phyloP scores from a whole-genome alignment of 2,888 invertebrate species.

The Embidobia sp. region DNA sequence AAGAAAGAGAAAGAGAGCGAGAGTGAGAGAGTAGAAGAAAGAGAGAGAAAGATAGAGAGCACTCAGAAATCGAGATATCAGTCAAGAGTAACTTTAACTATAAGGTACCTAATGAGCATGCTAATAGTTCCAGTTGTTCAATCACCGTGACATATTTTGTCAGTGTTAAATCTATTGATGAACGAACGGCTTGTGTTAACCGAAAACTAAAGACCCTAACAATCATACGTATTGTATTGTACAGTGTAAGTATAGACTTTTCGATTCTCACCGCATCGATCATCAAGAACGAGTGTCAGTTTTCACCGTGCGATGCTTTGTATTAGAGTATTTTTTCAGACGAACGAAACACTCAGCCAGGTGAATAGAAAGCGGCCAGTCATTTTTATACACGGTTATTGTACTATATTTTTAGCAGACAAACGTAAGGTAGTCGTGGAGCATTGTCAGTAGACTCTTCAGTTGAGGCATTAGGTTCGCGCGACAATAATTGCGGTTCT shows the following conservation, averaged over 20 bases:
- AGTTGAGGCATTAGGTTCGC: conserved; percentile 46
- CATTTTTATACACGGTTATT: conserved; percentile 62
- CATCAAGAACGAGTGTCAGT: conserved; percentile 20
- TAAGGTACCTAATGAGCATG: conserved; percentile 59
- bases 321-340: conserved; percentile 61
- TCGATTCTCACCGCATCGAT: conserved; percentile 10
- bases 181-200: conserved; percentile 56
- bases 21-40: conserved; percentile 12
- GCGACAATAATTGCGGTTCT: conserved; percentile 52
- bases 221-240: conserved; percentile 55
- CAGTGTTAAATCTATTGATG: conserved; percentile 60
- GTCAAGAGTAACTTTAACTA: conserved; percentile 70
- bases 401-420: conserved; percentile 55
- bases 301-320: conserved; percentile 42
- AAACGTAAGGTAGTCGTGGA: conserved; percentile 45
- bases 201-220: conserved; percentile 45
- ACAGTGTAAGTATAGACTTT: conserved; percentile 57
- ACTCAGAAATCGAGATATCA: conserved; percentile 27
- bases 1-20: conserved; percentile 14
- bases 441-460: too few species aligned
- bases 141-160: conserved; percentile 62
- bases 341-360: conserved; percentile 30
- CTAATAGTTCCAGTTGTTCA: conserved; percentile 66
- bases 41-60: conserved; percentile 6
- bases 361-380: conserved; percentile 59